Base-by-base conservation (phyloP, 2,888 invertebrate species). In the Acanthopleura granulata region DNA sequence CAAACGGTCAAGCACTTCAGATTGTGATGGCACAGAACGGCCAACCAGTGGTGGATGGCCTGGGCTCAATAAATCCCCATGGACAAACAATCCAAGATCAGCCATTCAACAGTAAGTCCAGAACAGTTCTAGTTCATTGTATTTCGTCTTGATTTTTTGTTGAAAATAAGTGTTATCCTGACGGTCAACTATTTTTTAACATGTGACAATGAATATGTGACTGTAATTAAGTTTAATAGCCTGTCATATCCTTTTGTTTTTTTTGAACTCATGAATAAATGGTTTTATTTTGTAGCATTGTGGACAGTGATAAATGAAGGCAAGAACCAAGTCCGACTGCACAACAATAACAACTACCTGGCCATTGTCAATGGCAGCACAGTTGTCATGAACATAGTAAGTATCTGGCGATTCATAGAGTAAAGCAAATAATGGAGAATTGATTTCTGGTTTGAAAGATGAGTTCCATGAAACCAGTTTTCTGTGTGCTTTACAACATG, bases 261-360 rank as follows among this genome's bases (percentile, higher is more conserved):
- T 40, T 40, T 9, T 40, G 40, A 40, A 40, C 40, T 40, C 9
- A 40, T 40, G 40, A 40, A 40, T 40, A 40, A 40, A 40, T 40
- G 40, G 40, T 40, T n/a, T 74, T 50, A 40, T 9, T 75, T 81
- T 84, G 69, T 79, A 89, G 89, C 88, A 57, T 78, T 85, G 11
- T 90, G 89, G 88, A 90, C 89, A 9, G 86, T 90, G n/a, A 78
- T 87, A 11, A 86, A 88, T 76, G 88, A 89, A 74, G 88, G 87
- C 9, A 83, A 79, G 30, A 88, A 89, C 74, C 85, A 86, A 72
- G 86, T 90, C 0, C 81, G 86, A 18, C 85, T 90, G 9, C 86
- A 89, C 77, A 90, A 90, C 83, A 87, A 88, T 82, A 82, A 87
- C 82, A 90, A 90, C 83, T 90, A 85, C 78, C 79, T 90, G 62